phyloP scores from a whole-genome alignment of 2,113 vertebrate genomes.

The Fregata magnificens region DNA sequence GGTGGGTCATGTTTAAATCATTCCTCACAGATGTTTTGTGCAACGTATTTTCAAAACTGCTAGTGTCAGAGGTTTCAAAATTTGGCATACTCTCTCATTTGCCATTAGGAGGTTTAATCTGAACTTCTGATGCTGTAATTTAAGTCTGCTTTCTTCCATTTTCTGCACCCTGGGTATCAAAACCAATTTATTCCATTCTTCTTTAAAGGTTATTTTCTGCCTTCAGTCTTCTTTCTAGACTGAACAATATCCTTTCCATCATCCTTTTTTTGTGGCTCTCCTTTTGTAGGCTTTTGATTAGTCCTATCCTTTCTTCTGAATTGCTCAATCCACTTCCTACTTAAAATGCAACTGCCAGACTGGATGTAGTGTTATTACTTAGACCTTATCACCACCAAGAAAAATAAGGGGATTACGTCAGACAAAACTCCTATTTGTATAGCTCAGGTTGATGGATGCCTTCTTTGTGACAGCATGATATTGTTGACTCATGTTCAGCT shows the following conservation, averaged over 20 bases:
- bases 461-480: not conserved
- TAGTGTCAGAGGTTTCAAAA: not conserved
- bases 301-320: not conserved
- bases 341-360: not conserved
- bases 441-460: not conserved
- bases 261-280: not conserved
- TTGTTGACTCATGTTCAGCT: conserved; percentile 18
- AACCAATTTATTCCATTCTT: not conserved
- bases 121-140: not conserved
- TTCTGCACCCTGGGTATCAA: not conserved
- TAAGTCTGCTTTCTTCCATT: not conserved
- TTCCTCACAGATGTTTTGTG: not conserved
- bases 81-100: not conserved
- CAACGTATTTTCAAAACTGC: not conserved
- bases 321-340: not conserved
- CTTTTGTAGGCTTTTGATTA: not conserved
- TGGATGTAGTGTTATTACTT: not conserved
- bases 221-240: not conserved
- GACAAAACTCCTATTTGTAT: not conserved
- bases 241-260: not conserved
- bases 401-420: not conserved
- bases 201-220: not conserved
- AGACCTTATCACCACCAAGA: not conserved
- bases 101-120: not conserved
- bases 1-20: not conserved